Evolutionary conservation across 2,113 vertebrate genomes (phyloP).

Genomic region (Turnix velox): DNA sequence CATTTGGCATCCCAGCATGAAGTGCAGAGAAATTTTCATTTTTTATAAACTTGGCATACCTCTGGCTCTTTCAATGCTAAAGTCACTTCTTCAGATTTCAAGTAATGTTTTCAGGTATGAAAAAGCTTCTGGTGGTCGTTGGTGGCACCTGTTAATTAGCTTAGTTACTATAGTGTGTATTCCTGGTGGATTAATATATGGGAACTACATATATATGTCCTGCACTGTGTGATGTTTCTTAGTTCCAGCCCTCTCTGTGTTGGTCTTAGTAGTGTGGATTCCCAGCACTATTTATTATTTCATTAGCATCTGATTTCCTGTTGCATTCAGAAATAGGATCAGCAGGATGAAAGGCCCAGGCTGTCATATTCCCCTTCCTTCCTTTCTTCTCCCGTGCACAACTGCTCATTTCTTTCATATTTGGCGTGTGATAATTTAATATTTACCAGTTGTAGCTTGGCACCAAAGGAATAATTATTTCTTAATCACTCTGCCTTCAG

Average conservation of each 20-base stretch:
- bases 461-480: constrained; percentile 37
- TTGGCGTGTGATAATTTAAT: neutral
- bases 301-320: constrained; percentile 63
- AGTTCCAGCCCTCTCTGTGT: neutral
- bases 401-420: neutral
- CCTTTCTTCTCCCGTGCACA: neutral
- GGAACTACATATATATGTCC: neutral
- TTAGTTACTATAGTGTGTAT: neutral
- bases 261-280: neutral
- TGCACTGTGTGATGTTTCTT: neutral
- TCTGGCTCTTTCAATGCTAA: neutral
- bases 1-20: neutral
- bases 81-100: neutral
- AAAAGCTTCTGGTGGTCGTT: neutral
- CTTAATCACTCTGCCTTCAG: neutral
- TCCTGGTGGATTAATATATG: neutral
- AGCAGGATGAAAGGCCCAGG: constrained; percentile 1
- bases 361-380: neutral
- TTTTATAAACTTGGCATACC: neutral
- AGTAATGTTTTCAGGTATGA: neutral
- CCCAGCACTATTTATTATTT: constrained; percentile 35
- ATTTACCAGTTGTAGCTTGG: neutral
- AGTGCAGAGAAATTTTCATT: neutral
- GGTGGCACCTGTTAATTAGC: neutral
- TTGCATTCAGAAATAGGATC: constrained; percentile 30